Evolutionary conservation across 2,113 vertebrate genomes (phyloP).

Genomic region (Cavia porcellus): DNA sequence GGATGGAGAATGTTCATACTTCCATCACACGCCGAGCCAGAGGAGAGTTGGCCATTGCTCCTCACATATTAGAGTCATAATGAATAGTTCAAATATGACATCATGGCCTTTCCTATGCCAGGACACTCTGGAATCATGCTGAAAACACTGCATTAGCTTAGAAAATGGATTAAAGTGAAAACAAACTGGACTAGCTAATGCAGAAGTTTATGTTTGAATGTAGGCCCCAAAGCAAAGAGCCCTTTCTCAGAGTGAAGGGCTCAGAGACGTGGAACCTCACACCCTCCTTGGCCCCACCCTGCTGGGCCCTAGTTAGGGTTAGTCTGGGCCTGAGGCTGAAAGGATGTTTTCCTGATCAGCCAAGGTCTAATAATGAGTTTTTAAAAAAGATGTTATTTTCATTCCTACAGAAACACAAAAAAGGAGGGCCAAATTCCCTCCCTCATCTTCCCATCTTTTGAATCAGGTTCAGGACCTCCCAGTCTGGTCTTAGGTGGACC

Average conservation of each 20-base stretch:
- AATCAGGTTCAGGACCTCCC: neutral
- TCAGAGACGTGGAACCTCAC: rapidly evolving
- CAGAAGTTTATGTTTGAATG: neutral
- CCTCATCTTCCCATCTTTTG: neutral
- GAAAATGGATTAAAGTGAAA: conserved; percentile 58
- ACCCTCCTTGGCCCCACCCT: neutral
- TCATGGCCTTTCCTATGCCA: conserved; percentile 69
- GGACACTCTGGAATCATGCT: conserved; percentile 63
- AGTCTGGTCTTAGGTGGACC: neutral
- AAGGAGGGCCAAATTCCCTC: neutral
- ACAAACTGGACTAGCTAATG: neutral
- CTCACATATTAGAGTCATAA: conserved; percentile 74
- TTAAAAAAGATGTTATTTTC: neutral
- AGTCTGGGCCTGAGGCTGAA: neutral
- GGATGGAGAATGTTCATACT: conserved; percentile 54
- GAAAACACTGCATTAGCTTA: conserved; percentile 65
- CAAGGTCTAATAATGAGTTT: neutral
- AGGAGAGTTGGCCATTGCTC: conserved; percentile 66
- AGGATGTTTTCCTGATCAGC: neutral
- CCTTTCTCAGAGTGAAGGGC: neutral
- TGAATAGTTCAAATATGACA: conserved; percentile 78
- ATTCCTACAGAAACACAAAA: neutral
- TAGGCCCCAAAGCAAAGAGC: neutral
- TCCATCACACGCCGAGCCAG: conserved; percentile 45
- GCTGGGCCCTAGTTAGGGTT: neutral